Evolutionary conservation across 2,797 vertebrate genomes (phyloP).

Genomic region (Salmo trutta): DNA sequence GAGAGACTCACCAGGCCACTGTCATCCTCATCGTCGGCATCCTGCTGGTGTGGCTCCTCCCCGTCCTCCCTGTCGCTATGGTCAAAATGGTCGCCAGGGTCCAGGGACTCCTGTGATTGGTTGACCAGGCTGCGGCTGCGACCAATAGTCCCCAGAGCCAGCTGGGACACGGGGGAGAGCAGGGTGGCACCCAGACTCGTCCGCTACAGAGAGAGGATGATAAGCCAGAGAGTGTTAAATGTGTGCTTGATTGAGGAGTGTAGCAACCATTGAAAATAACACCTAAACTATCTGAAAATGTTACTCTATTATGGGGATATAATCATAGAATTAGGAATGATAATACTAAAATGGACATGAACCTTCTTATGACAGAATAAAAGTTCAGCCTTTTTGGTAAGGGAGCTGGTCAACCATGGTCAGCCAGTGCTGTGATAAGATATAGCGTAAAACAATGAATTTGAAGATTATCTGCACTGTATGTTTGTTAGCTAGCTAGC

Average conservation of each 20-base stretch:
- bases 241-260: not conserved
- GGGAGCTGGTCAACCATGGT: too few species aligned
- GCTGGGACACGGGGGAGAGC: conserved; percentile 79
- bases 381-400: too few species aligned
- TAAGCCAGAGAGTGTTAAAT: not conserved
- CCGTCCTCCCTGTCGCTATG: conserved; percentile 78
- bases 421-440: too few species aligned
- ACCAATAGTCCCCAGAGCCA: conserved; percentile 78
- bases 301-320: not conserved
- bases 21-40: conserved; percentile 87
- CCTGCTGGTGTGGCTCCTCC: conserved; percentile 76
- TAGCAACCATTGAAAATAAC: not conserved
- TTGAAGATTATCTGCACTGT: too few species aligned
- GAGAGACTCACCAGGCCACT: conserved; percentile 76
- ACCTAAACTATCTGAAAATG: not conserved
- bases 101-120: conserved; percentile 80
- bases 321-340: too few species aligned
- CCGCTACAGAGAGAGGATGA: conserved; percentile 58
- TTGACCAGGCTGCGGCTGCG: conserved; percentile 78
- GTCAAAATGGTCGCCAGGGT: conserved; percentile 76
- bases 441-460: too few species aligned
- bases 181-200: conserved; percentile 77
- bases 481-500: too few species aligned
- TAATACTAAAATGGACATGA: too few species aligned
- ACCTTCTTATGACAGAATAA: too few species aligned